Base-by-base conservation (phyloP, 1,140 invertebrate species). In the Uloborus diversus region DNA sequence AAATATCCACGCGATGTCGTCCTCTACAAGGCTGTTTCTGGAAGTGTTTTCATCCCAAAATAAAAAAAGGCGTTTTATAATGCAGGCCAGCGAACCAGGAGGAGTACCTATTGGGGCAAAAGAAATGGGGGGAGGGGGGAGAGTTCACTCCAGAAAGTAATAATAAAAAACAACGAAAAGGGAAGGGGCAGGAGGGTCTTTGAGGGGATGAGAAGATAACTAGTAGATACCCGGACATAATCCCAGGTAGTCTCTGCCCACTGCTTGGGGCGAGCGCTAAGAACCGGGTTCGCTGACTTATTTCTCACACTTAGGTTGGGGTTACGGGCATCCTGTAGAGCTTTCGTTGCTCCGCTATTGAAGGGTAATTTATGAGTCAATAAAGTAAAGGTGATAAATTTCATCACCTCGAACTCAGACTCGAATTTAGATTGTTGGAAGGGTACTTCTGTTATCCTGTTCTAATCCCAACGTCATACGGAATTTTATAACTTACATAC, bases 221-320 rank as follows among this genome's bases (percentile, higher is more conserved):
- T 35, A 35, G 59, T 37, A 42, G 47, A 65, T 76, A 76, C 73
- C 73, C 73, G 73, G 73, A 76, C 73, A 23, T 66, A 66, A 76
- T 76, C 61, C 59, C 49, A 65, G n/a, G 61, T 35, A 65, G 73
- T 37, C 7, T 76, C 73, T 76, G 61, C 73, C 73, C 73, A 76
- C 61, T 65, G 73, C 73, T 76, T 42, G 14, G 32, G 73, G 73
- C 73, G 35, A 76, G 73, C 47, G 73, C 23, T 23, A 64, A 76
- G 73, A 56, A 76, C 73, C 73, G 73, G 73, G 73, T 76, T 76
- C 73, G 70, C 35, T 73, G 70, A 76, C 62, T 65, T 20, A 33
- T 51, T 65, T 76, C 59, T 76, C 42, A 62, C 27, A 76, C 73
- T 76, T 76, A 76, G 30, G 73, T 76, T 76, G 61, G 32, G 73